A percentile compares a stretch with the other conserved stretches of the same genome.
phyloP scores from a whole-genome alignment of 1,140 invertebrate species.

The Ylistrum balloti region DNA sequence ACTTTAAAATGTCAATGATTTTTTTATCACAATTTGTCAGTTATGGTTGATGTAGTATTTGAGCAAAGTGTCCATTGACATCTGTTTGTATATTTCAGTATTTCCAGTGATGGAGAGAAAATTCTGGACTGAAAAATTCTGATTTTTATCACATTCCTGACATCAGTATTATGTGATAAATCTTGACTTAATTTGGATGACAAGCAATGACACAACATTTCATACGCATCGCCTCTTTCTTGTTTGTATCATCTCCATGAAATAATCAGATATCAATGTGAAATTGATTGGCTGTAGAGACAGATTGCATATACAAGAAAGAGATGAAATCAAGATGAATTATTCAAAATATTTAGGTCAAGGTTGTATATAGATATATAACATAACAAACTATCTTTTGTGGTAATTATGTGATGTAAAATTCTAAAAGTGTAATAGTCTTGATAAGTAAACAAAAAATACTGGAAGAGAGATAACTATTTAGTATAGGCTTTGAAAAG shows the following conservation, averaged over 20 bases:
- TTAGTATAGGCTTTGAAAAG: no score
- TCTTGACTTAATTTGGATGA: not conserved
- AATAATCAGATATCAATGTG: not conserved
- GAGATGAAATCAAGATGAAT: not conserved
- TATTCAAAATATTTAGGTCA: not conserved
- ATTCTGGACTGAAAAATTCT: not conserved
- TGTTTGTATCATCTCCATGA: not conserved
- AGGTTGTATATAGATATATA: no score
- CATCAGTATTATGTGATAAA: not conserved
- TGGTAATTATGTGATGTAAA: no score
- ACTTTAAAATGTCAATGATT: slow-evolving; percentile 5
- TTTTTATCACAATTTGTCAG: slow-evolving; percentile 26
- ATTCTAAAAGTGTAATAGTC: no score
- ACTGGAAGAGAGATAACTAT: no score
- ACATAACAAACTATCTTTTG: no score
- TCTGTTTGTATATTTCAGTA: not conserved
- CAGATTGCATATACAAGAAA: not conserved
- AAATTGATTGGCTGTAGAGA: not conserved
- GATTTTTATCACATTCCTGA: slow-evolving; percentile 35
- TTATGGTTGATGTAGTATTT: not conserved
- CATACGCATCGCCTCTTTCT: not conserved
- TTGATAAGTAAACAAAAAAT: no score
- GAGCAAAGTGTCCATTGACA: not conserved
- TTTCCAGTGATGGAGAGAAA: not conserved
- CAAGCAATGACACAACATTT: not conserved